A percentile compares a stretch with the other conserved stretches of the same genome.
phyloP scores from a whole-genome alignment of 2,888 invertebrate genomes.

The Chrysolina haemoptera region DNA sequence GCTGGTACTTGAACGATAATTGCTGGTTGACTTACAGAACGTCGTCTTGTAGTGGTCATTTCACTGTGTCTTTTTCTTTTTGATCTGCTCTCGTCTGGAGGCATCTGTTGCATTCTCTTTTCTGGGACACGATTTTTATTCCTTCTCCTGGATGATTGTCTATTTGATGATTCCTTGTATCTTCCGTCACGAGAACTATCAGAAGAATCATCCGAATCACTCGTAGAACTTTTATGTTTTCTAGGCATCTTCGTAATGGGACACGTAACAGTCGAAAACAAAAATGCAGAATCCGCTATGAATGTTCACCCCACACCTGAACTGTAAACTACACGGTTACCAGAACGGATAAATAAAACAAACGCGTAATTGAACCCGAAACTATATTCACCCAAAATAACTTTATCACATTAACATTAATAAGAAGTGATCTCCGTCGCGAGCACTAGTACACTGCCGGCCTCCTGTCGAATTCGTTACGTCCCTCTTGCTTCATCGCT shows the following conservation, averaged over 20 bases:
- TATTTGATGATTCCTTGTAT: not conserved
- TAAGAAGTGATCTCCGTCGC: not conserved
- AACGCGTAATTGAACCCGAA: too few species aligned
- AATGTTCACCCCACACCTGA: not conserved
- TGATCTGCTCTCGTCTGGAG: not conserved
- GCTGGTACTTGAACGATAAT: not conserved
- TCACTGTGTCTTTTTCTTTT: not conserved
- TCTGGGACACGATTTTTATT: not conserved
- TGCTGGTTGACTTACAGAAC: not conserved
- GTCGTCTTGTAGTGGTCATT: not conserved
- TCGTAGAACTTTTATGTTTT: not conserved
- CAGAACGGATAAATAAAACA: too few species aligned
- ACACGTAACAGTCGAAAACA: not conserved
- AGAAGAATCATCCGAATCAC: not conserved
- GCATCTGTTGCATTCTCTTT: not conserved
- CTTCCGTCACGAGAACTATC: not conserved
- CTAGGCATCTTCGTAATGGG: not conserved
- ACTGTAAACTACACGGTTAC: not conserved
- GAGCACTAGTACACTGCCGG: not conserved
- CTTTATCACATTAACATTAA: not conserved
- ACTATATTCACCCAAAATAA: not conserved
- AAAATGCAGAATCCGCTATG: not conserved
- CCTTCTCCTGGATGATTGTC: not conserved
- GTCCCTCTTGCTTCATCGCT: not conserved
- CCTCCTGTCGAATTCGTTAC: not conserved